These are phyloP conservation scores for Ptychoptera contaminata DNA, from an alignment of 2,888 invertebrate genomes.

Conservation along the genomic window DNA sequence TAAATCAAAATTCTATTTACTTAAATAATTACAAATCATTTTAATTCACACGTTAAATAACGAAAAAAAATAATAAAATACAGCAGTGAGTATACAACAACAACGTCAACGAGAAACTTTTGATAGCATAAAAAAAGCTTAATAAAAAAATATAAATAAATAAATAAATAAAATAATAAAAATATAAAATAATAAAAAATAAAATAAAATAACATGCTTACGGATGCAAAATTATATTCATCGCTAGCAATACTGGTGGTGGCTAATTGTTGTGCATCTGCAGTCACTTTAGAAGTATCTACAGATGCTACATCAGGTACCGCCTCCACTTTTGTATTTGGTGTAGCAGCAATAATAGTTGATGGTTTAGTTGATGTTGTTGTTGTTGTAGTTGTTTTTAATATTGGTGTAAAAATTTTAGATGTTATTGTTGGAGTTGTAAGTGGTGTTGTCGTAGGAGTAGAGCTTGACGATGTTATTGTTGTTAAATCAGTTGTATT, in stretches of 20 bases:
- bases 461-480: slow-evolving; percentile 10
- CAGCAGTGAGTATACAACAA: slow-evolving; percentile 12
- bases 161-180: slow-evolving; percentile 12
- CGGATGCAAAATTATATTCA: slow-evolving; percentile 30
- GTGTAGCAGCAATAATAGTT: slow-evolving; percentile 3
- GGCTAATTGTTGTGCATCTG: slow-evolving; percentile 35
- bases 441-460: slow-evolving; percentile 10
- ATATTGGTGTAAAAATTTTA: slow-evolving; percentile 5
- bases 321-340: slow-evolving; percentile 15
- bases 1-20: slow-evolving; percentile 3
- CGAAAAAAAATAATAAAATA: slow-evolving; percentile 10
- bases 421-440: slow-evolving; percentile 3
- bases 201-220: slow-evolving; percentile 23
- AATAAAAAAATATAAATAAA: slow-evolving; percentile 11
- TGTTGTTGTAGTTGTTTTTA: slow-evolving; percentile 1
- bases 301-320: slow-evolving; percentile 27
- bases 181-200: slow-evolving; percentile 13
- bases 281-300: slow-evolving; percentile 33
- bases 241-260: slow-evolving; percentile 35
- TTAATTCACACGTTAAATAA: background rate
- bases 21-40: slow-evolving; percentile 9
- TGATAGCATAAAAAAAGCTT: slow-evolving; percentile 7
- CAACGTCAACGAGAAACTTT: slow-evolving; percentile 27
- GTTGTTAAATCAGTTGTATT: slow-evolving; percentile 20
- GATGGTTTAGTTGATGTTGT: slow-evolving; percentile 8